Evolutionary conservation across 1,140 invertebrate species (phyloP).

Genomic region (Drosophila varians): DNA sequence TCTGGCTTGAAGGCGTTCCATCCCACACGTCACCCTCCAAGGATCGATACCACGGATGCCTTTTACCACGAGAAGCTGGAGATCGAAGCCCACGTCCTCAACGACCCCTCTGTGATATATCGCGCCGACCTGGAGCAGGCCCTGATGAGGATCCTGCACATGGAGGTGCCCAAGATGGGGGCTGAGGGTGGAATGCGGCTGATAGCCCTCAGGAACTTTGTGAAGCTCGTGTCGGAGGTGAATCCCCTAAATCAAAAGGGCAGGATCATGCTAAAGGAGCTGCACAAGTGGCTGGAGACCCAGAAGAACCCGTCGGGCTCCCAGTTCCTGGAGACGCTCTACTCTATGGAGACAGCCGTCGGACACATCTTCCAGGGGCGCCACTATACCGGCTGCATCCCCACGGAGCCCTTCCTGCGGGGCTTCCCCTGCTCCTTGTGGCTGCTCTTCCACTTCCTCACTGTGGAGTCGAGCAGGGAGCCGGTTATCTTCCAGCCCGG

Average conservation of each 20-base stretch:
- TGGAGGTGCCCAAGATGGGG: neutral
- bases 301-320: neutral
- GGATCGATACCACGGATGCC: neutral
- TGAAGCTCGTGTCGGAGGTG: neutral
- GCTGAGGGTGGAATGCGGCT: neutral
- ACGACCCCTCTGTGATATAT: neutral
- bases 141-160: neutral
- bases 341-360: neutral
- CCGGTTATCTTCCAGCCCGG: neutral
- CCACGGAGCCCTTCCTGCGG: neutral
- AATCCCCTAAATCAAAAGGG: neutral
- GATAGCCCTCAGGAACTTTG: neutral
- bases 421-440: conserved; percentile 1
- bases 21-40: neutral
- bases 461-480: neutral
- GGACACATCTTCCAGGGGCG: neutral
- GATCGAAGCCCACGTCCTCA: neutral
- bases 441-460: neutral
- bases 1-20: no score
- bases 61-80: neutral
- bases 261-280: neutral
- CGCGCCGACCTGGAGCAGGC: neutral
- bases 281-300: neutral
- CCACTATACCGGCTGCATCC: neutral
- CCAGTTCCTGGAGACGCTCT: neutral